These are phyloP conservation scores for Bos taurus DNA, from an alignment of 2,113 vertebrate species.

Conservation along the genomic window ARS-UCD2.0 NC_037337.1:22524001-22524500, in stretches of 20 bases:
- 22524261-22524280: slow-evolving; percentile 24
- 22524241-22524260: slow-evolving; percentile 46
- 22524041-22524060: not conserved
- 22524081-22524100: not conserved
- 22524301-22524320: not conserved
- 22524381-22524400: not conserved
- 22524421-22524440: slow-evolving; percentile 10
- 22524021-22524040: slow-evolving; percentile 12
- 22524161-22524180: slow-evolving; percentile 37
- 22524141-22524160: slow-evolving; percentile 47
- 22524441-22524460: not conserved
- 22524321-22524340: slow-evolving; percentile 20
- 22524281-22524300: slow-evolving; percentile 41
- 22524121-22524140: slow-evolving; percentile 45
- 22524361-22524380: slow-evolving; percentile 20
- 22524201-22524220: slow-evolving; percentile 6
- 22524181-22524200: not conserved
- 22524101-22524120: not conserved
- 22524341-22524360: slow-evolving; percentile 7
- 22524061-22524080: slow-evolving; percentile 38
- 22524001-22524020: not conserved
- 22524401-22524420: not conserved
- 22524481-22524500: not conserved
- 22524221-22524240: slow-evolving; percentile 10
- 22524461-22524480: not conserved